Evolutionary conservation across 2,888 invertebrate genomes (phyloP).

Genomic region (Antheraea yamamai): DNA sequence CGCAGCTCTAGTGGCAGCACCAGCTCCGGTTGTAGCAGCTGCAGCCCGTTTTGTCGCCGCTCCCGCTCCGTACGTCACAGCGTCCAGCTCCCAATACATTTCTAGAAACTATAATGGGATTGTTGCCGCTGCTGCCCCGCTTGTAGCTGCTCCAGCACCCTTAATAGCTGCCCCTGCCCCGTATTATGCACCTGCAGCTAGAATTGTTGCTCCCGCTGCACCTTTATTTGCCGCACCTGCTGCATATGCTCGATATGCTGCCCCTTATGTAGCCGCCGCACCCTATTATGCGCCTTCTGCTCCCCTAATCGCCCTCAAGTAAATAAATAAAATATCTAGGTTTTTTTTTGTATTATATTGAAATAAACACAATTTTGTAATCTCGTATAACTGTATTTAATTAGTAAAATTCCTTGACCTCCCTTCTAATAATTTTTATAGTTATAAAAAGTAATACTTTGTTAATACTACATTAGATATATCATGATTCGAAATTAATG

Average conservation of each 20-base stretch:
- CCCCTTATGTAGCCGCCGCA: constrained; percentile 47
- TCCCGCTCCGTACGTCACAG: constrained; percentile 60
- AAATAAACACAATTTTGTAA: constrained; percentile 32
- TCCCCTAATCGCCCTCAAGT: constrained; percentile 60
- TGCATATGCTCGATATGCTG: constrained; percentile 41
- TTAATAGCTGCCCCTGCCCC: constrained; percentile 46
- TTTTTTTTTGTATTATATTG: constrained; percentile 25
- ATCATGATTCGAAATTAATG: background rate
- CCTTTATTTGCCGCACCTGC: constrained; percentile 43
- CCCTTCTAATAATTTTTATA: background rate
- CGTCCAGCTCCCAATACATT: constrained; percentile 55
- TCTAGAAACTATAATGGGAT: constrained; percentile 42
- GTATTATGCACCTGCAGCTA: constrained; percentile 39
- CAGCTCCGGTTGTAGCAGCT: constrained; percentile 70
- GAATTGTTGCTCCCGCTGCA: constrained; percentile 39
- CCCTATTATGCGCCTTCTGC: constrained; percentile 62
- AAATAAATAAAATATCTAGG: constrained; percentile 43
- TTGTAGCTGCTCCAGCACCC: constrained; percentile 59
- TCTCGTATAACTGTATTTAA: constrained; percentile 12
- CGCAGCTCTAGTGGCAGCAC: constrained; percentile 59
- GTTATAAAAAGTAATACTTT: background rate
- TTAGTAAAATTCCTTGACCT: constrained; percentile 15
- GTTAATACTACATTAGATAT: background rate
- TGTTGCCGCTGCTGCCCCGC: constrained; percentile 74
- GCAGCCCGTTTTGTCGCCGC: constrained; percentile 66